These are phyloP conservation scores for Sula dactylatra DNA, from an alignment of 2,113 vertebrate species.

Conservation along the genomic window DNA sequence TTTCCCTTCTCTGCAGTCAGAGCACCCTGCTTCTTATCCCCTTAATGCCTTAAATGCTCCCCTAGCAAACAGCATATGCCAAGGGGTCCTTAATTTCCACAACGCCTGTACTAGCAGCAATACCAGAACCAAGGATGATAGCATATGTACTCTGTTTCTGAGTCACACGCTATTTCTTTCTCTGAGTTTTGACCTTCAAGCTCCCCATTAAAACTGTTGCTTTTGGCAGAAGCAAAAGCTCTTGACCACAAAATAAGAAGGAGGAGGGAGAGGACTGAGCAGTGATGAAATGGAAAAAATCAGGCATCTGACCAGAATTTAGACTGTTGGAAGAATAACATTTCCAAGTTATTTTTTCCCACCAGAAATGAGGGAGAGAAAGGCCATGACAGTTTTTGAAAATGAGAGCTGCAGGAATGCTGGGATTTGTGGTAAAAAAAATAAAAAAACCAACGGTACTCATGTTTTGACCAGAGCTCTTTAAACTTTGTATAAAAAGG, in stretches of 20 bases:
- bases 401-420: neutral
- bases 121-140: neutral
- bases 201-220: slow-evolving; percentile 25
- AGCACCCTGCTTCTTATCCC: neutral
- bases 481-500: neutral
- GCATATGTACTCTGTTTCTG: neutral
- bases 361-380: slow-evolving; percentile 30
- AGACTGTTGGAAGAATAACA: slow-evolving; percentile 42
- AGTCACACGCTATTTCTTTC: neutral
- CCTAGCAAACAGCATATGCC: neutral
- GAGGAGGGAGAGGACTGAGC: neutral
- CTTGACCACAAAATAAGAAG: neutral
- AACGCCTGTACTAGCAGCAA: neutral
- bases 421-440: neutral
- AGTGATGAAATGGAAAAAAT: slow-evolving; percentile 51
- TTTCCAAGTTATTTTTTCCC: slow-evolving; percentile 35
- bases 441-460: neutral
- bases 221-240: slow-evolving; percentile 56
- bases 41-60: neutral
- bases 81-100: neutral
- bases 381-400: neutral
- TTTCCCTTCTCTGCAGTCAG: neutral
- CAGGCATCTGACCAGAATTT: slow-evolving; percentile 42
- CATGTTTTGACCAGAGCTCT: neutral
- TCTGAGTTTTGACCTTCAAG: slow-evolving; percentile 45